Evolutionary conservation across 2,113 vertebrate genomes (phyloP).

Genomic region (Phrynosoma blainvillii): DNA sequence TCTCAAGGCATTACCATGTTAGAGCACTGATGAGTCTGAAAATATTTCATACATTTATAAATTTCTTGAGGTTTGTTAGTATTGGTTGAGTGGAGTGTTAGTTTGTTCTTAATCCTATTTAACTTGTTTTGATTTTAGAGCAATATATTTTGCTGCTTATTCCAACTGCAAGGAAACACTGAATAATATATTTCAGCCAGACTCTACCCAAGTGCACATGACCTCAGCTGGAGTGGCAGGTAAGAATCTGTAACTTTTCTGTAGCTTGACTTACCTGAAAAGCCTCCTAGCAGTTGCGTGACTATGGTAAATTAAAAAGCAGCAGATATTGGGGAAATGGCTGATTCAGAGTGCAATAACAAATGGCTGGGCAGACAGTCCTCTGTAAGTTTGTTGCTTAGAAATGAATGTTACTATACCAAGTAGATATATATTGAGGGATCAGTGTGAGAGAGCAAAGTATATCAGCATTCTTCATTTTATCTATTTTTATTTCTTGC

Average conservation of each 20-base stretch:
- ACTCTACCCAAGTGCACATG: constrained; percentile 96
- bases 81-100: background rate
- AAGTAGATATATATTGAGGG: background rate
- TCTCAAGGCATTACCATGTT: no score
- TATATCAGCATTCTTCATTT: constrained; percentile 7
- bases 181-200: constrained; percentile 88
- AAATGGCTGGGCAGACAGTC: background rate
- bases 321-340: constrained; percentile 20
- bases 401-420: background rate
- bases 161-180: constrained; percentile 94
- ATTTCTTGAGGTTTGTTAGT: background rate
- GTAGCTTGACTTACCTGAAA: constrained; percentile 49
- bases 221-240: constrained; percentile 95
- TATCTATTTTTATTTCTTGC: background rate
- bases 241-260: constrained; percentile 76
- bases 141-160: constrained; percentile 98
- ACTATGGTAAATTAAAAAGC: constrained; percentile 38
- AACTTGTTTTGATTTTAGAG: constrained; percentile 81
- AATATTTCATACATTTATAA: no score
- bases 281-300: constrained; percentile 30
- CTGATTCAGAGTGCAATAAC: constrained; percentile 9
- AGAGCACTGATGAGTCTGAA: no score
- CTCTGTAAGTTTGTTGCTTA: background rate
- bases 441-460: background rate
- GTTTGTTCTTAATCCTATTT: background rate